phyloP scores from a whole-genome alignment of 2,113 vertebrate species.

The Sturnira hondurensis region DNA sequence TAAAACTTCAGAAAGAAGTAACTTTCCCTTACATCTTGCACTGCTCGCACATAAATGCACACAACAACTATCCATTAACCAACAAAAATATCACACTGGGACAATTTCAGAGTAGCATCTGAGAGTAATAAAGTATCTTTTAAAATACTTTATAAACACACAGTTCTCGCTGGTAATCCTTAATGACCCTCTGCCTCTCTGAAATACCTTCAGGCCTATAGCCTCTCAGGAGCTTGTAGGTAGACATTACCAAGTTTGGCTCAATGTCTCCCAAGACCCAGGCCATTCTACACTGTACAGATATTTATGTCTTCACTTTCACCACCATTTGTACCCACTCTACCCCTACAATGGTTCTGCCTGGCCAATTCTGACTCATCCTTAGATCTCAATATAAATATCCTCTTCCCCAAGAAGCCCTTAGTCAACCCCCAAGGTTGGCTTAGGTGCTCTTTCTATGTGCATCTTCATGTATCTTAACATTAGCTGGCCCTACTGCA shows the following conservation, averaged over 20 bases:
- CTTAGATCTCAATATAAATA: background rate
- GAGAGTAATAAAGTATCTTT: conserved; percentile 17
- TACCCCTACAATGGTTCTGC: background rate
- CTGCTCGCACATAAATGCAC: conserved; percentile 24
- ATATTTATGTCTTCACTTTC: background rate
- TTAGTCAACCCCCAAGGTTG: background rate
- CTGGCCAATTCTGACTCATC: background rate
- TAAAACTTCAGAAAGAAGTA: conserved; percentile 1
- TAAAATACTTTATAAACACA: conserved; percentile 35
- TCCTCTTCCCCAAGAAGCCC: background rate
- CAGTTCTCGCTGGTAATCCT: background rate
- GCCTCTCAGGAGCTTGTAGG: background rate
- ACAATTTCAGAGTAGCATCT: conserved; percentile 30
- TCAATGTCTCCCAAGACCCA: background rate
- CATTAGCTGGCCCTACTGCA: background rate
- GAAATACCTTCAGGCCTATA: background rate
- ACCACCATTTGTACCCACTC: background rate
- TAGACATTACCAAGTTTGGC: background rate
- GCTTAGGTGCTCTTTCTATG: background rate
- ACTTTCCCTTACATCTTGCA: background rate
- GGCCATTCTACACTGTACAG: background rate
- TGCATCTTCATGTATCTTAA: background rate
- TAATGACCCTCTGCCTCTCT: background rate
- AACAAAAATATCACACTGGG: conserved; percentile 37
- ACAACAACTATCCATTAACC: background rate